Evolutionary conservation across 2,797 vertebrate genomes (phyloP).

Genomic region (Rhabdomys pumilio): DNA sequence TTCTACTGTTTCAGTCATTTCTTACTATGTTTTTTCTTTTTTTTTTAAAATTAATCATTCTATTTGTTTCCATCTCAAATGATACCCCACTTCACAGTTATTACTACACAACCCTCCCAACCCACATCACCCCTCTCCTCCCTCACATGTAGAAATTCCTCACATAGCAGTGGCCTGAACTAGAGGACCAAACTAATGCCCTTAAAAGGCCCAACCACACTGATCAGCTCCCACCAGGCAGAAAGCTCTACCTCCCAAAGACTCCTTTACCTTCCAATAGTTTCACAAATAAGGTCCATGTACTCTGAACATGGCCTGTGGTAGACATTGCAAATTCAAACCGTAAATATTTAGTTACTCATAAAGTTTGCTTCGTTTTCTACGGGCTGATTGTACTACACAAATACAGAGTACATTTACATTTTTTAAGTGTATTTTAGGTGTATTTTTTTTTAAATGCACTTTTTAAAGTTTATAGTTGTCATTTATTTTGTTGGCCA

Average conservation of each 20-base stretch:
- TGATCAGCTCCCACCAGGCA: not conserved
- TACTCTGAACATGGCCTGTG: not conserved
- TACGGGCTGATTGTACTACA: not conserved
- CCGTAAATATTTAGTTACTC: not conserved
- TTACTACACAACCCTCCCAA: no score
- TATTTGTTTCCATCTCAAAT: no score
- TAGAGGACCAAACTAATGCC: not conserved
- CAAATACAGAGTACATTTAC: not conserved
- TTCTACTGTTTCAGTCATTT: not conserved
- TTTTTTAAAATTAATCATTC: no score
- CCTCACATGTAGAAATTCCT: not conserved
- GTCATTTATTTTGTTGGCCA: conserved; percentile 71
- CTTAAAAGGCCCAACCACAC: not conserved
- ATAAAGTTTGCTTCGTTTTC: not conserved
- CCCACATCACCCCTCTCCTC: no score
- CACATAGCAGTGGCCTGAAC: not conserved
- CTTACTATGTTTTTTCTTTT: not conserved
- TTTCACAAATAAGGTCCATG: not conserved
- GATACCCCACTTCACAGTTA: no score
- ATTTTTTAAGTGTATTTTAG: not conserved
- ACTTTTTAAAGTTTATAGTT: not conserved
- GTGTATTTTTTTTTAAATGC: no score
- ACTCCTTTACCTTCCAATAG: not conserved
- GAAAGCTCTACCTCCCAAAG: not conserved
- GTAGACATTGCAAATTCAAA: not conserved